Evolutionary conservation across 2,888 invertebrate genomes (phyloP).

Genomic region (Chamaedrilus cognettii): DNA sequence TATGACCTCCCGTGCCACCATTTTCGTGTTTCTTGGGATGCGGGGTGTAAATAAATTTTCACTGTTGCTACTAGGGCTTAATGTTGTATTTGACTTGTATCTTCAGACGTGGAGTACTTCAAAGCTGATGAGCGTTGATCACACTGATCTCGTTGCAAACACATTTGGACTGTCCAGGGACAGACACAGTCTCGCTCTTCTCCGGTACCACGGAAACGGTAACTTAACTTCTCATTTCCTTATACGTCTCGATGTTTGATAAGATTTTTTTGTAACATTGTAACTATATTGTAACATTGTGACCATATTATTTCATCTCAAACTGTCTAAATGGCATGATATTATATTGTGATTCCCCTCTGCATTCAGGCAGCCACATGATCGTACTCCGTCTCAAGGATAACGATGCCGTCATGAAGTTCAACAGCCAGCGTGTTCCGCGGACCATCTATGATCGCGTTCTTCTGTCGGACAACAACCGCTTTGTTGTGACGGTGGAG

Average conservation of each 20-base stretch:
- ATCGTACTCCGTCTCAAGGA: neutral
- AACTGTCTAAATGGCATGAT: no score
- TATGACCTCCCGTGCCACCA: no score
- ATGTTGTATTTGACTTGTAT: no score
- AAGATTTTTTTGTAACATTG: no score
- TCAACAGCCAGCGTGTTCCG: neutral
- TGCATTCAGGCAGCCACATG: neutral
- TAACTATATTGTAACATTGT: no score
- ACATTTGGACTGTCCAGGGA: neutral
- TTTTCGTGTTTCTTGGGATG: no score
- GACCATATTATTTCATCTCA: no score
- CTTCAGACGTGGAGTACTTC: neutral
- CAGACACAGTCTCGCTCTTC: neutral
- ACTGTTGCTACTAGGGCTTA: no score
- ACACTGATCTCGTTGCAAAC: neutral
- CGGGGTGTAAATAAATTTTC: no score
- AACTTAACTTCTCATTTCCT: no score
- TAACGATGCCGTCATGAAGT: neutral
- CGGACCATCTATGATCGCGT: neutral
- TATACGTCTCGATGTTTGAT: no score
- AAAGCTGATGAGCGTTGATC: neutral
- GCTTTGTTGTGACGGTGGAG: conserved; percentile 1
- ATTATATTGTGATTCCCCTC: no score
- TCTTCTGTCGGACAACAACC: neutral
- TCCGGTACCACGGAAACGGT: neutral